Evolutionary conservation across 2,888 invertebrate genomes (phyloP), one percentile per base, ranked within the genome.

Genomic region (Micropterix aruncella): DNA sequence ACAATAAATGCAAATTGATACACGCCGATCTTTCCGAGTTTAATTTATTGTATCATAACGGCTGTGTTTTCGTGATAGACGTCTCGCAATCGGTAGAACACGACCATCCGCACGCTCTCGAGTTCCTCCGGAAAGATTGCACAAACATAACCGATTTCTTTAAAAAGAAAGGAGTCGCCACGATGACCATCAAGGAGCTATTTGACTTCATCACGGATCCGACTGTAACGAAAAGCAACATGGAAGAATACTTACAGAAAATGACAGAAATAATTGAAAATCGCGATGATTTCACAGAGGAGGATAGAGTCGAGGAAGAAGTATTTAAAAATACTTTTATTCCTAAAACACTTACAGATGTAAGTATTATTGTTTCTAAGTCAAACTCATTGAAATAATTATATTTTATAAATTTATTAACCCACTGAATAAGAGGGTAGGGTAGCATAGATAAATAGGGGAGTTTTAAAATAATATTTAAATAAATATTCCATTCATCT

Each of bases 1-100:
- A 90, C 58, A 90, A 94, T 52, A 80, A 89, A 54, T 94, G 96
- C 57, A 85, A 83, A 60, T 72, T 99, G 12, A 94, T 99, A 1
- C 99, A 99, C 62, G 99, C 96, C 1, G 99, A 99, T 74, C 77
- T 97, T 44, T 95, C 94, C 2, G 97, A 97, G 68, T 97, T 90
- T 57, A 97, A 97, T 67, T 74, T 99, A 49, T 65, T 97, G 51
- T 88, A 83, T 56, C 80, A 88, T 55, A 75, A 89, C 56, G 86
- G 83, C 0, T 78, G 85, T 55, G 64, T 90, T n/a, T 84, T 86
- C 47, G 80, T 97, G 16, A 99, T 99, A 56, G 99, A 99, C 66
- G 97, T 99, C 0, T 96, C 96, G 1, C 99, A 99, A 60, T 88
- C 96, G 0, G 97, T 99, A 1, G 96, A 97, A 63, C 95, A 95